A percentile compares a stretch with the other conserved stretches of the same genome.
Conservation (phyloP, 1,140 invertebrate species). For the Neomicropteryx cornuta region DNA sequence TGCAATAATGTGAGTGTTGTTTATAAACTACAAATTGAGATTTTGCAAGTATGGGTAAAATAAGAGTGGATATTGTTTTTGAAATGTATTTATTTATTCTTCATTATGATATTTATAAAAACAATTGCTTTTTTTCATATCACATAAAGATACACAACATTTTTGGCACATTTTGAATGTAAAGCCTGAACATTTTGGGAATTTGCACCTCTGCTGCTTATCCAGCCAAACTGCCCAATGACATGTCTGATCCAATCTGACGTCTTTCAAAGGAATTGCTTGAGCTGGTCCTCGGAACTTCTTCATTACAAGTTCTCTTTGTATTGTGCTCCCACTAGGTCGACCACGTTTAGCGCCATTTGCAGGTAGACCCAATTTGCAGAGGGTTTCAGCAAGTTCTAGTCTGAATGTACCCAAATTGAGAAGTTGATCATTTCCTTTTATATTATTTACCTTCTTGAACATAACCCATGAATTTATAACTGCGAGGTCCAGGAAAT, state of each 20-base stretch:
- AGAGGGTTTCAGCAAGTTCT: too few species aligned
- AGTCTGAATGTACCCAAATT: constrained; percentile 19
- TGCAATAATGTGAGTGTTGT: constrained; percentile 5
- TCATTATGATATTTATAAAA: constrained; percentile 25
- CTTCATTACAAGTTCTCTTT: constrained; percentile 21
- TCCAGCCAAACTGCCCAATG: constrained; percentile 20
- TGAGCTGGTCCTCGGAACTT: constrained; percentile 20
- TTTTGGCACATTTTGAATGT: constrained; percentile 22
- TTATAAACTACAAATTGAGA: constrained; percentile 10
- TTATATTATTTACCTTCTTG: constrained; percentile 20
- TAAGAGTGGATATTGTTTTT: constrained; percentile 13
- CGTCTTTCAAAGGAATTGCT: constrained; percentile 20
- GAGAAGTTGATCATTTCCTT: constrained; percentile 16
- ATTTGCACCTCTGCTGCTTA: constrained; percentile 23
- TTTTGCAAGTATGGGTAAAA: constrained; percentile 21
- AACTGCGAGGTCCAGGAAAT: constrained; percentile 20
- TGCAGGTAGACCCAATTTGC: constrained; percentile 21
- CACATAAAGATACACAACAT: constrained; percentile 23
- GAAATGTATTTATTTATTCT: constrained; percentile 21
- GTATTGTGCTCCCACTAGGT: constrained; percentile 18
- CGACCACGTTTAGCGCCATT: constrained; percentile 20
- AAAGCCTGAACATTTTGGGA: constrained; percentile 21
- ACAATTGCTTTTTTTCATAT: constrained; percentile 23
- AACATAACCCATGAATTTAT: constrained; percentile 23
- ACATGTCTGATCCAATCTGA: constrained; percentile 21